These are phyloP conservation scores for Argyrosomus japonicus DNA, from an alignment of 2,113 vertebrate species.

Conservation along the genomic window DNA sequence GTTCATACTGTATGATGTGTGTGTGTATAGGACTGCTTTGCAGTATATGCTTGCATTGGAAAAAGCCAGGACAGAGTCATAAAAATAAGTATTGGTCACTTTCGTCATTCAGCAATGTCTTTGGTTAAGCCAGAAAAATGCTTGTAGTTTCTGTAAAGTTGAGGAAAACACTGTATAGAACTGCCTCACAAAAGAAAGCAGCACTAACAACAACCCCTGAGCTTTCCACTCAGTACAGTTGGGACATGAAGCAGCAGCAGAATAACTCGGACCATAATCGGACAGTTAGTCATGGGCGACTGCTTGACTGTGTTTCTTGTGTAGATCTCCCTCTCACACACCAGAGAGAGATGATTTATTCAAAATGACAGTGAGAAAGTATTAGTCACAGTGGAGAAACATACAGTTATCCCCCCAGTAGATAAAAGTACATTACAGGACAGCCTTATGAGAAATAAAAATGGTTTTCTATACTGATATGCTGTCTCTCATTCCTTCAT, in stretches of 20 bases:
- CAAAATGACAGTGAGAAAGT: conserved; percentile 66
- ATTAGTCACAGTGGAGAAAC: conserved; percentile 69
- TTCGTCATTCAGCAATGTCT: conserved; percentile 60
- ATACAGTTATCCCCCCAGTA: conserved; percentile 77
- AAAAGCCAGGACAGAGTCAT: conserved; percentile 53
- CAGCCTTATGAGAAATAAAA: conserved; percentile 84
- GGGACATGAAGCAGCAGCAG: conserved; percentile 29
- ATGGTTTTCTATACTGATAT: conserved; percentile 82
- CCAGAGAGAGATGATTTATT: conserved; percentile 63
- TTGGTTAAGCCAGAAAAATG: conserved; percentile 51
- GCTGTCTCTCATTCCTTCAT: conserved; percentile 71
- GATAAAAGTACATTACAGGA: conserved; percentile 79
- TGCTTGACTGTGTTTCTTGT: conserved; percentile 52
- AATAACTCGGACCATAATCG: conserved; percentile 36
- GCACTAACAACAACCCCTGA: conserved; percentile 33
- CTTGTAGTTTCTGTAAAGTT: conserved; percentile 70
- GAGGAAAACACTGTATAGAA: conserved; percentile 77
- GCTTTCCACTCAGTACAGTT: conserved; percentile 32
- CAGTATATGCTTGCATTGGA: conserved; percentile 60
- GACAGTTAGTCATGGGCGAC: conserved; percentile 46
- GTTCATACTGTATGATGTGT: background rate
- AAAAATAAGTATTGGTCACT: conserved; percentile 60
- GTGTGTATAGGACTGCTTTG: conserved; percentile 58
- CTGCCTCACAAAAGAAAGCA: conserved; percentile 68
- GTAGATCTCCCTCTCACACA: conserved; percentile 64